These are phyloP conservation scores for Gyrodactylus bullatarudis DNA, from an alignment of 1,140 invertebrate species.

Conservation along the genomic window DNA sequence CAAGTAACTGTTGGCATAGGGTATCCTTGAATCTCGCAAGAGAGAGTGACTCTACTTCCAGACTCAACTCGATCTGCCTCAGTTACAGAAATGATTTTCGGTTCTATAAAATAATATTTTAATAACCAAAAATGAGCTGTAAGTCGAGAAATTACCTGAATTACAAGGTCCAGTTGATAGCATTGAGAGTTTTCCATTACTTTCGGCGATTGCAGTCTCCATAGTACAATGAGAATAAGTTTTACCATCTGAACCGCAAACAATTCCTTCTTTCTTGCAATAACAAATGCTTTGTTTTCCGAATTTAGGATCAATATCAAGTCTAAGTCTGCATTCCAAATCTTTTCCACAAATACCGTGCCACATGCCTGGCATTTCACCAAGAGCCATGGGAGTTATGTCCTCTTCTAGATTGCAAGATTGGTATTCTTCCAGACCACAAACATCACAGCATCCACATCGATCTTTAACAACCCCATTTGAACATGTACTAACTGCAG, in stretches of 20 bases:
- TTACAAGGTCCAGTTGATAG: not conserved
- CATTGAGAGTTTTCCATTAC: not conserved
- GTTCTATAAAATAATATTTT: not conserved
- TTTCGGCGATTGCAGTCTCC: not conserved
- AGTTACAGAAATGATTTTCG: not conserved
- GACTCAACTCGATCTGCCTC: not conserved
- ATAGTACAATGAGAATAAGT: not conserved
- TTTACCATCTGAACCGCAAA: conserved; percentile 1
- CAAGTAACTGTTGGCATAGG: not conserved
- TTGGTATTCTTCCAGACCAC: conserved; percentile 1
- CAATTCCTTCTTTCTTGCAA: not conserved
- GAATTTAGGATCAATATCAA: conserved; percentile 1
- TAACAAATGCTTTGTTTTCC: not conserved
- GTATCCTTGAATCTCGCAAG: conserved; percentile 1
- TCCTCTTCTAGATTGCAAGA: not conserved
- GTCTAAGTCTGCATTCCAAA: not conserved
- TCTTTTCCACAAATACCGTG: conserved; percentile 3
- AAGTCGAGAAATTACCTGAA: not conserved
- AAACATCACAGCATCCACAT: conserved; percentile 4
- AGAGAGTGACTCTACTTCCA: not conserved
- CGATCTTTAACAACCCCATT: not conserved
- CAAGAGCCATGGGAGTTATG: not conserved
- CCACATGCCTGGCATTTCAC: not conserved
- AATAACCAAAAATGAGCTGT: not conserved
- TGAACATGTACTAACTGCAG: not conserved